Evolutionary conservation across 1,140 invertebrate genomes (phyloP).

Genomic region (Halyomorpha halys): DNA sequence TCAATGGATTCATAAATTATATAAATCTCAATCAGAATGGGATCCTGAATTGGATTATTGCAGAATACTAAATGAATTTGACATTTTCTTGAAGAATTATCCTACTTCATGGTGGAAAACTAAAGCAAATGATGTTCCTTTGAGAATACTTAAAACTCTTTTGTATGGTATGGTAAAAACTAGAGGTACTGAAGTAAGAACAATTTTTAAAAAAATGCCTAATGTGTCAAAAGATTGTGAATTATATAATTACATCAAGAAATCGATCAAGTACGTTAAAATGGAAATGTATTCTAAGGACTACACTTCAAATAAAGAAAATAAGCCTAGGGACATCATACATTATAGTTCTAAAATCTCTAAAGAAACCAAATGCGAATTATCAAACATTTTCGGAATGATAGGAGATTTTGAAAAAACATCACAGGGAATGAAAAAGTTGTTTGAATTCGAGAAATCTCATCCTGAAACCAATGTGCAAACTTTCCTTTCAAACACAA

Average conservation of each 20-base stretch:
- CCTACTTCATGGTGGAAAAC: conserved; percentile 32
- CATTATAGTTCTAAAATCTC: conserved; percentile 41
- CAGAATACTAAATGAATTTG: conserved; percentile 28
- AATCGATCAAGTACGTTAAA: conserved; percentile 31
- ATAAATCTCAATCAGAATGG: conserved; percentile 32
- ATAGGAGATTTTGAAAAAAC: conserved; percentile 82
- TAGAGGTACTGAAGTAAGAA: conserved; percentile 28
- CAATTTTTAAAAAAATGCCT: conserved; percentile 20
- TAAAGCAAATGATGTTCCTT: conserved; percentile 30
- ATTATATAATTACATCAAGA: conserved; percentile 26
- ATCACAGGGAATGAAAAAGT: conserved; percentile 59
- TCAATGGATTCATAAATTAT: conserved; percentile 33
- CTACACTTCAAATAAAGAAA: neutral
- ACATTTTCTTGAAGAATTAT: conserved; percentile 33
- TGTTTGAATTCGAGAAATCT: conserved; percentile 83
- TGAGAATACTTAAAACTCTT: conserved; percentile 33
- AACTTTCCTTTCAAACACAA: conserved; percentile 77
- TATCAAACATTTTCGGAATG: conserved; percentile 84
- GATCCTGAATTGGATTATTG: conserved; percentile 30
- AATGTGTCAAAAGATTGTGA: conserved; percentile 26
- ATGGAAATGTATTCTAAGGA: conserved; percentile 6
- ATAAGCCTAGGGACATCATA: neutral
- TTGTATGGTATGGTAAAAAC: conserved; percentile 32
- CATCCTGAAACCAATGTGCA: conserved; percentile 84
- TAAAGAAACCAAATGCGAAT: conserved; percentile 64